Evolutionary conservation across 2,797 vertebrate genomes (phyloP), one percentile per base, ranked within the genome.

Genomic region (Spatula clypeata): DNA sequence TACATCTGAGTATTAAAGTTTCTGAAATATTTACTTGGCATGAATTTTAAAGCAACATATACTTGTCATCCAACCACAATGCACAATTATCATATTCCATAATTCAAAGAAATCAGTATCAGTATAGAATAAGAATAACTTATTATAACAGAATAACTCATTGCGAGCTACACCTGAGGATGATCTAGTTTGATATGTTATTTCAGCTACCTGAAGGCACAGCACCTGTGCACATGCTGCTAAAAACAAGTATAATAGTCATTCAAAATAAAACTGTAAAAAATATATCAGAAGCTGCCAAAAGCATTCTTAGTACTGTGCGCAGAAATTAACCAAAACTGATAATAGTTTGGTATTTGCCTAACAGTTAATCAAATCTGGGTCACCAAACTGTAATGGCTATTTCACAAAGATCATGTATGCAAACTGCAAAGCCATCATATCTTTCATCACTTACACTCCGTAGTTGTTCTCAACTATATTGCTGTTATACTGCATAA

Each of bases 251-350:
- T 27, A 61, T 0, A 83, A 29, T 2, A 76, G n/a, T 6, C 38
- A 93, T 34, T 2, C n/a, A 86, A 96, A 90, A 27, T 19, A 23
- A 77, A 90, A 24, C 20, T n/a, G 45, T 13, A 38, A 61, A 66
- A 88, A 70, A 70, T 36, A 40, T 4, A 31, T 19, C 53, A 61
- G 51, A 42, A 49, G 15, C 6, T 12, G 38, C 11, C 38, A 64
- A 79, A 88, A 91, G 36, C 3, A 2, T 31, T 44, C 17, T 36
- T 13, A 82, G 21, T 49, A 45, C 7, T 29, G 2, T 24, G 42
- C 3, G 29, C 7, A 58, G 42, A 80, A 93, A 74, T 62, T 24
- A 81, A 75, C 3, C 6, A 54, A 71, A 91, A 55, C 14, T 20
- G 8, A 16, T 38, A 79, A 69, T 27, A 60, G 40, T 36, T 34